These are phyloP conservation scores for Alligator mississippiensis DNA, from an alignment of 2,113 vertebrate genomes.

Conservation along the genomic window DNA sequence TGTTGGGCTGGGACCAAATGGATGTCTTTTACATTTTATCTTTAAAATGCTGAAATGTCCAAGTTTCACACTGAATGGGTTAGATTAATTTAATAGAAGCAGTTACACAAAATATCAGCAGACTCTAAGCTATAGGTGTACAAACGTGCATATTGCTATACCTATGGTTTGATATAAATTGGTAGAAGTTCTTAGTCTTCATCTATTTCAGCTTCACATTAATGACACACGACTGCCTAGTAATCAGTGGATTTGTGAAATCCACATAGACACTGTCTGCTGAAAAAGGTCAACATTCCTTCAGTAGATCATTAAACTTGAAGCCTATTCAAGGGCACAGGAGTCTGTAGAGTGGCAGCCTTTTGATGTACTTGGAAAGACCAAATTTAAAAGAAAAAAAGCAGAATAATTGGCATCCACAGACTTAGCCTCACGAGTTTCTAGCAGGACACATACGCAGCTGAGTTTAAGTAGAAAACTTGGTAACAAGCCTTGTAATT, in stretches of 20 bases:
- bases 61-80: not conserved
- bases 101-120: not conserved
- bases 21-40: slow-evolving; percentile 10
- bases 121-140: not conserved
- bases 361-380: not conserved
- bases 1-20: not conserved
- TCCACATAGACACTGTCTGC: not conserved
- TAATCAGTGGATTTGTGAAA: slow-evolving; percentile 38
- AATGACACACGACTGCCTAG: not conserved
- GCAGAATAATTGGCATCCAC: not conserved
- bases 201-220: not conserved
- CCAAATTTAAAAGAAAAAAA: not conserved
- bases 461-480: not conserved
- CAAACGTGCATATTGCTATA: not conserved
- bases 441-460: not conserved
- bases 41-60: not conserved
- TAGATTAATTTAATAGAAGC: not conserved
- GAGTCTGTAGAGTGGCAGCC: not conserved
- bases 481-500: not conserved
- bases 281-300: slow-evolving; percentile 3
- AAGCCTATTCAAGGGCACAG: not conserved
- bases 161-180: not conserved
- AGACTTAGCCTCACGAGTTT: not conserved
- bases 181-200: not conserved
- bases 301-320: slow-evolving; percentile 43